A percentile compares a stretch with the other conserved stretches of the same genome.
Evolutionary conservation across 2,113 vertebrate genomes (phyloP).

Genomic region (Hemiprocne comata): DNA sequence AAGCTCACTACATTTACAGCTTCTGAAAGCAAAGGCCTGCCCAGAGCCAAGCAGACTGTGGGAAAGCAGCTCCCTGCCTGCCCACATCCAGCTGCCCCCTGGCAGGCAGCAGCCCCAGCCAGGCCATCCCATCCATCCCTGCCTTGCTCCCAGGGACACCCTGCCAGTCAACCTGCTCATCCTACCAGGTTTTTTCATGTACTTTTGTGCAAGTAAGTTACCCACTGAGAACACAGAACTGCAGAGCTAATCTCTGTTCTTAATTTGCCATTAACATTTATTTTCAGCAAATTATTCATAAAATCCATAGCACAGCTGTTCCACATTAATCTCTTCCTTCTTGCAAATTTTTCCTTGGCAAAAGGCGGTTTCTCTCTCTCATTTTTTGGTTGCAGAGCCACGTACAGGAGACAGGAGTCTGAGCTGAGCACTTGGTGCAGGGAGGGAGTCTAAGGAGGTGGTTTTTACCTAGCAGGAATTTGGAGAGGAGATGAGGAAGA

Average conservation of each 20-base stretch:
- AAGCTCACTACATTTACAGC: background rate
- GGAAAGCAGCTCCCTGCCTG: background rate
- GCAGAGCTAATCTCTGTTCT: conserved; percentile 29
- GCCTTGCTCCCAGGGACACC: accelerated
- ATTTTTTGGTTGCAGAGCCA: background rate
- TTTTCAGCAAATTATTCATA: conserved; percentile 67
- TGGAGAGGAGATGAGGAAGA: background rate
- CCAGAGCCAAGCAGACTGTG: background rate
- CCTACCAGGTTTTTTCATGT: background rate
- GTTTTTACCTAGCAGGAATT: background rate
- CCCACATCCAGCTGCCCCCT: accelerated
- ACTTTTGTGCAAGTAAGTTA: background rate
- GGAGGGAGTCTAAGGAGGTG: background rate
- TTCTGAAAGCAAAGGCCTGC: background rate
- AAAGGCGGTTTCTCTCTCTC: conserved; percentile 13
- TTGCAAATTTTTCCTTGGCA: conserved; percentile 30
- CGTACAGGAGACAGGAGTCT: background rate
- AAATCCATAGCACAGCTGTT: conserved; percentile 54
- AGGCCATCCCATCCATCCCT: background rate
- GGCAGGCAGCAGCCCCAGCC: background rate
- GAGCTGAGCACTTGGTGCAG: background rate
- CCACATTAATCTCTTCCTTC: conserved; percentile 23
- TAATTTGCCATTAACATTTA: conserved; percentile 61
- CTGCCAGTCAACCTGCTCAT: background rate
- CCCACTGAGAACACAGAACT: background rate